Evolutionary conservation across 2,797 vertebrate species (phyloP), one percentile per base, ranked within the genome.

Genomic region (Mus caroli): DNA sequence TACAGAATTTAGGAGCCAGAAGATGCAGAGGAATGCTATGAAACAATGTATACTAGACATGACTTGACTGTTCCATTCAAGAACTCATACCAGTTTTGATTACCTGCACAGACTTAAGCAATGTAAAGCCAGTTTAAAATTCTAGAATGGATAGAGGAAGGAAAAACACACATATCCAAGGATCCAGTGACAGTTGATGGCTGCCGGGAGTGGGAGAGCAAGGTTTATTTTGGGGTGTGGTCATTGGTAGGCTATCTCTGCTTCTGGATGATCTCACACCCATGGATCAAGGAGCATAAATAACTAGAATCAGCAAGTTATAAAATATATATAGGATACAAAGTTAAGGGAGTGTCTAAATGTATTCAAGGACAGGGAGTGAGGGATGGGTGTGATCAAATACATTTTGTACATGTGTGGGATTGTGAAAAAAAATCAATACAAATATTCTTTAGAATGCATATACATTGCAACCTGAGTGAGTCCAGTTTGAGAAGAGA

Each of bases 401-500:
- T 69, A 50, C 19, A 37, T 10, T 52, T 11, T 86, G 34, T 71
- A 15, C 3, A 1, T 71, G 46, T 54, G 82, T 69, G 7, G 50
- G 52, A 86, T 37, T 86, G 8, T 71, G 4, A 6, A 52, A 17
- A 12, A 17, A 13, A 46, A 34, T 69, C 37, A 69, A 52, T 50
- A 46, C 28, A 69, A 14, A 52, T 69, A 86, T n/a, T 54, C 20
- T 69, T 54, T 52, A 86, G 20, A 69, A 90, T 20, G 93, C 88
- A 91, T 96, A 90, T n/a, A 37, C 95, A 90, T 67, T 43, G 40
- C 93, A 97, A 96, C 60, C 43, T 50, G 34, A 37, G 11, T 50
- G 50, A 94, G 85, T 93, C 95, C 93, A 92, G 73, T 17, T 83
- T 92, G 83, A 97, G 80, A 97, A 97, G 6, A 40, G 94, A 89